Evolutionary conservation across 2,888 invertebrate genomes (phyloP).

Genomic region (Philhelius pedissequus): DNA sequence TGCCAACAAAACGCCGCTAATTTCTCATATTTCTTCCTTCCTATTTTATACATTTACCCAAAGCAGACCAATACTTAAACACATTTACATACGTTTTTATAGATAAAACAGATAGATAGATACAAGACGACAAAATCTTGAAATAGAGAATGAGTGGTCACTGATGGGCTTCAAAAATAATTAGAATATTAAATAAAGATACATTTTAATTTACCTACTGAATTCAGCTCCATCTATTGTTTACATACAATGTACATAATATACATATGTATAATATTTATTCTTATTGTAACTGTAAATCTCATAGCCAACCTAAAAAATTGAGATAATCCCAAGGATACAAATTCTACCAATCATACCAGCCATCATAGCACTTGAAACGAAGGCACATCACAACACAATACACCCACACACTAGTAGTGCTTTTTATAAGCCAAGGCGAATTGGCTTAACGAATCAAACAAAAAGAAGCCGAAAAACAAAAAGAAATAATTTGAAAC

Average conservation of each 20-base stretch:
- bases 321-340: slow-evolving; percentile 59
- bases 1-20: no score
- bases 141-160: background rate
- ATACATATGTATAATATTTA: background rate
- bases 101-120: background rate
- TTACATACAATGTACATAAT: background rate
- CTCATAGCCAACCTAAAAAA: slow-evolving; percentile 61
- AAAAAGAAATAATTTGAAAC: slow-evolving; percentile 50
- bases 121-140: background rate
- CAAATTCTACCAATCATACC: slow-evolving; percentile 46
- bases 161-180: background rate
- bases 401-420: background rate
- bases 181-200: background rate
- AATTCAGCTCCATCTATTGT: slow-evolving; percentile 18
- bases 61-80: no score
- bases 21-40: no score
- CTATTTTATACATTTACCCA: no score
- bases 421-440: slow-evolving; percentile 40
- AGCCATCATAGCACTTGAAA: slow-evolving; percentile 5
- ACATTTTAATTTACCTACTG: background rate
- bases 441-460: slow-evolving; percentile 38
- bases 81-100: no score
- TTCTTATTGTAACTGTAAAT: slow-evolving; percentile 38
- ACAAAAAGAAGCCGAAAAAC: background rate
- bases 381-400: background rate